Percentiles rank a stretch among this genome's conserved stretches.
phyloP scores from a whole-genome alignment of 2,888 invertebrate genomes.

The Thecocarcelia acutangulata region DNA sequence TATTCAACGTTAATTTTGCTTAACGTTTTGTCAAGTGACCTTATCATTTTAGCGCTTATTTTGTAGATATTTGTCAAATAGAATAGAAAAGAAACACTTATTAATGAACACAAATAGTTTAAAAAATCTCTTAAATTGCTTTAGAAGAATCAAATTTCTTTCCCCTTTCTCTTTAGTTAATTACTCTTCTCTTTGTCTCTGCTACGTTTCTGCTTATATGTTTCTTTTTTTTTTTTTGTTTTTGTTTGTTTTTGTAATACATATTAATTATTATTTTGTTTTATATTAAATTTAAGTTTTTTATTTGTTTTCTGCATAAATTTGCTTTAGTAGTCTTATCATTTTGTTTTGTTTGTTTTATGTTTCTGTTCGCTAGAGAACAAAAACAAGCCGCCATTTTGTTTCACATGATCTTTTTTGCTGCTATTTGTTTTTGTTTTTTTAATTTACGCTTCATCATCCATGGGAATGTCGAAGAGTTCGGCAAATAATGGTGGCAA shows the following conservation, averaged over 20 bases:
- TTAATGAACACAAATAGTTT: slow-evolving; percentile 18
- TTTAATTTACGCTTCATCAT: slow-evolving; percentile 83
- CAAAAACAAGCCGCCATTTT: slow-evolving; percentile 60
- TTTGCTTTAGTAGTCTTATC: slow-evolving; percentile 67
- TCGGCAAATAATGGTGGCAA: slow-evolving; percentile 97
- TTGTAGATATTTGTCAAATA: background rate
- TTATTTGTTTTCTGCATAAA: slow-evolving; percentile 47
- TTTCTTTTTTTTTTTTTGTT: slow-evolving; percentile 11
- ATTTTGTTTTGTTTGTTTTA: slow-evolving; percentile 52
- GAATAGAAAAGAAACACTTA: slow-evolving; percentile 27
- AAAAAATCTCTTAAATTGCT: slow-evolving; percentile 53
- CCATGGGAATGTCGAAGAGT: slow-evolving; percentile 97
- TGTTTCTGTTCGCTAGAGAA: slow-evolving; percentile 33
- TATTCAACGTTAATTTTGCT: too few species aligned
- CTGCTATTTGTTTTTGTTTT: background rate
- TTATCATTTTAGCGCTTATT: slow-evolving; percentile 2
- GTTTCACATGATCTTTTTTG: slow-evolving; percentile 19
- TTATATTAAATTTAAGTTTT: slow-evolving; percentile 41
- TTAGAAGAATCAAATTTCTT: slow-evolving; percentile 32
- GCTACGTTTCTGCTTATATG: slow-evolving; percentile 20
- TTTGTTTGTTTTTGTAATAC: slow-evolving; percentile 12
- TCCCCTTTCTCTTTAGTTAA: slow-evolving; percentile 14
- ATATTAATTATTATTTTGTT: slow-evolving; percentile 44
- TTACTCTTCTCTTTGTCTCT: slow-evolving; percentile 12
- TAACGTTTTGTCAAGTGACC: background rate